Percentiles rank a stretch among this genome's conserved stretches.
Evolutionary conservation across 1,140 invertebrate species (phyloP).

Genomic region (Nymphalis io): DNA sequence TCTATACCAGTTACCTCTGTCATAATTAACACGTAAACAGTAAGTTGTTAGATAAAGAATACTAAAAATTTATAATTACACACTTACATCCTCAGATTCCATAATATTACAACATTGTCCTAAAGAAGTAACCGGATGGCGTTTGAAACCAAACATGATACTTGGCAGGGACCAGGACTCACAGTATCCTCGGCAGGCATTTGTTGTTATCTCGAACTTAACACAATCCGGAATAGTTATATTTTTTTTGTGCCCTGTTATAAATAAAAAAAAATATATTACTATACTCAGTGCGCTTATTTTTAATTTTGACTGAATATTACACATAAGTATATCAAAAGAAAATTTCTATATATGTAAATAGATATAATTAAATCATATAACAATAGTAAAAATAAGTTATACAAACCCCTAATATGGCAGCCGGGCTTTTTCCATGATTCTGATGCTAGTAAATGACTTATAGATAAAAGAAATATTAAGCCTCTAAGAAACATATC

Average conservation of each 20-base stretch:
- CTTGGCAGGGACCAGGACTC: constrained; percentile 88
- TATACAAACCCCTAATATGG: constrained; percentile 62
- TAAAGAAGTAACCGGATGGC: constrained; percentile 90
- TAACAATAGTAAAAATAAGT: neutral
- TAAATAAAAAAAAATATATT: constrained; percentile 12
- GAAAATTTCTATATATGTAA: too few species aligned
- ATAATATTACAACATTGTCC: constrained; percentile 95
- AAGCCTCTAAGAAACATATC: constrained; percentile 62
- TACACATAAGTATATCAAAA: too few species aligned
- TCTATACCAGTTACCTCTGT: too few species aligned
- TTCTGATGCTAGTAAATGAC: constrained; percentile 52
- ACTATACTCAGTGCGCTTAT: neutral
- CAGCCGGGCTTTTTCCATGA: constrained; percentile 71
- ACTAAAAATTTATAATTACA: too few species aligned
- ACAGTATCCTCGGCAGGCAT: constrained; percentile 93
- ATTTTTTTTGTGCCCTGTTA: constrained; percentile 88
- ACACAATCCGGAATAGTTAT: constrained; percentile 92
- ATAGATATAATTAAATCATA: too few species aligned
- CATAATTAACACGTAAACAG: too few species aligned
- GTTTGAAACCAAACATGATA: constrained; percentile 84
- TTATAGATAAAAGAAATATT: constrained; percentile 54
- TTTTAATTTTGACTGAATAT: neutral
- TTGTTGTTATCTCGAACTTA: constrained; percentile 91
- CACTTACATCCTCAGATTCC: constrained; percentile 90
- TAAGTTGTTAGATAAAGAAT: too few species aligned